Conservation (phyloP, 2,888 invertebrate genomes). For the Phania funesta region DNA sequence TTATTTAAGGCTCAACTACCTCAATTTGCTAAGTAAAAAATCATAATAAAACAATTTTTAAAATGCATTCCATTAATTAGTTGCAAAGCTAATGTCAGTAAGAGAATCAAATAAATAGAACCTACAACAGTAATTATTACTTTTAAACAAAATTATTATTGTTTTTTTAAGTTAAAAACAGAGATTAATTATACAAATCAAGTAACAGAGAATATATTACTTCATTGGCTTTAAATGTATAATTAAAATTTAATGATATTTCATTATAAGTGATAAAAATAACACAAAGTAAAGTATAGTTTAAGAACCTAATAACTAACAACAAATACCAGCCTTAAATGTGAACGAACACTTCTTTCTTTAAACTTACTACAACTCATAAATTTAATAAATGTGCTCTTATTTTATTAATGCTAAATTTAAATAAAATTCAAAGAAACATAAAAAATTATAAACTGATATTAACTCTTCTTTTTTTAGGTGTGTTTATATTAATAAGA, state of each 20-base stretch:
- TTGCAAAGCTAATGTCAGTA: slow-evolving; percentile 43
- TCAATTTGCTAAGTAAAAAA: slow-evolving; percentile 69
- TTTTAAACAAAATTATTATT: slow-evolving; percentile 54
- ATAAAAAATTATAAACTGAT: slow-evolving; percentile 11
- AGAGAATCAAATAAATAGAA: slow-evolving; percentile 56
- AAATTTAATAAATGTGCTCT: slow-evolving; percentile 65
- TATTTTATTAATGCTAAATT: slow-evolving; percentile 56
- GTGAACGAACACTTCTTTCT: slow-evolving; percentile 66
- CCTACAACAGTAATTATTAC: slow-evolving; percentile 68
- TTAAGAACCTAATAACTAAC: slow-evolving; percentile 68
- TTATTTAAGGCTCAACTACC: slow-evolving; percentile 70
- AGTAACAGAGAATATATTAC: slow-evolving; percentile 8
- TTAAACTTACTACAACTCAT: slow-evolving; percentile 46
- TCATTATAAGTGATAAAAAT: slow-evolving; percentile 66
- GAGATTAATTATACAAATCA: slow-evolving; percentile 54
- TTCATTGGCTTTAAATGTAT: slow-evolving; percentile 55
- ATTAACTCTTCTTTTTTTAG: slow-evolving; percentile 45
- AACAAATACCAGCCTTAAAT: slow-evolving; percentile 56
- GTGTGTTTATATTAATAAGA: slow-evolving; percentile 50
- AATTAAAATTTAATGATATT: slow-evolving; percentile 71
- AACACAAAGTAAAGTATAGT: slow-evolving; percentile 66
- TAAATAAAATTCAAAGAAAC: neutral
- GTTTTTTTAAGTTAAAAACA: slow-evolving; percentile 49
- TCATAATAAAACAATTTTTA: slow-evolving; percentile 1
- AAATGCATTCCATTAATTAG: slow-evolving; percentile 67